Evolutionary conservation across 2,888 invertebrate genomes (phyloP), one percentile per base, ranked within the genome.

Genomic region (Pheosia gnoma): DNA sequence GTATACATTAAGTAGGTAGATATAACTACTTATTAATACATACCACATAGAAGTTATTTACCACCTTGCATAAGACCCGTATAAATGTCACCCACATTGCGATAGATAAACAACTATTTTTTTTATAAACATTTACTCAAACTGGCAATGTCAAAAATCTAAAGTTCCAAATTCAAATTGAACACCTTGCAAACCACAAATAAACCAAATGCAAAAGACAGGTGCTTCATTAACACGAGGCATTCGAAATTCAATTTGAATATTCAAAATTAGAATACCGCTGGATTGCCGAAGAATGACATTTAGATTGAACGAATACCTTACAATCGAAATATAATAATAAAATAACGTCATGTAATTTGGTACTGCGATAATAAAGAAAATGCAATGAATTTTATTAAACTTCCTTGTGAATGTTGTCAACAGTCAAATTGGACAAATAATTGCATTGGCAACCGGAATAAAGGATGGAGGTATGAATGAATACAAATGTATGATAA

Each of bases 161-260:
- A 83, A 83, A 82, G 82, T 80, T 78, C 79, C 74, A 69, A 86
- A 84, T 83, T 79, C 74, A 79, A 82, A 82, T 75, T 68, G 75
- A 77, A 83, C 89, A 89, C 87, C 89, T 88, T 89, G 89, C 86
- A 68, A 68, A 66, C 57, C 54, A 82, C 76, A 84, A 87, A 88
- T 87, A 86, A 81, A 53, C 73, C 81, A 81, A 84, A 85, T 80
- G 88, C 85, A 70, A 84, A 87, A 82, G 85, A 84, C 89, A 89
- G 88, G 88, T 89, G 86, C 65, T 66, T 67, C 68, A 72, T 77
- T 79, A 79, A 80, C 78, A 77, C 71, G 61, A 61, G 62, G 59
- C 60, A 11, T 53, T 53, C 53, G 8, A 53, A 37, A 36, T 53
- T 53, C 5, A 25, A 51, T 13, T 51, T 7, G 5, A 6, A 13